phyloP scores from a whole-genome alignment of 1,140 invertebrate species.

The Octopus bimaculoides region DNA sequence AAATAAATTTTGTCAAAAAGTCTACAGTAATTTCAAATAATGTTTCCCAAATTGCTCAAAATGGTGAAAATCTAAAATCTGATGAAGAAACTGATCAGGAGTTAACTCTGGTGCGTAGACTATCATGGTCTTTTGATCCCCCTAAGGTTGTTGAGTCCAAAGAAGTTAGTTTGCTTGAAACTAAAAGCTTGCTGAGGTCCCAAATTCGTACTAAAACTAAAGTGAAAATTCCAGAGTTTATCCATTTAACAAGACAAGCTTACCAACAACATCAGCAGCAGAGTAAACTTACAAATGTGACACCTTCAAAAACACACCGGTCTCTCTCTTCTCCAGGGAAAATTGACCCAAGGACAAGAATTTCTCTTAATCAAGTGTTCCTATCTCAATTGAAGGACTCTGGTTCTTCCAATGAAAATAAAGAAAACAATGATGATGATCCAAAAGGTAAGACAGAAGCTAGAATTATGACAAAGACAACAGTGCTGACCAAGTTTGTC shows the following conservation, averaged over 20 bases:
- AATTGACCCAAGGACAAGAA: constrained; percentile 52
- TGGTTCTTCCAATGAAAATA: constrained; percentile 19
- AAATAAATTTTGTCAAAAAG: background rate
- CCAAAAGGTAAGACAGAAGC: constrained; percentile 37
- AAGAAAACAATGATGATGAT: constrained; percentile 33
- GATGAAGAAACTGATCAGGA: constrained; percentile 5
- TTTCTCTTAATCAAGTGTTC: constrained; percentile 42
- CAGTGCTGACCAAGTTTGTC: constrained; percentile 41
- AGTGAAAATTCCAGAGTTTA: constrained; percentile 52
- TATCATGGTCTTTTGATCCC: constrained; percentile 57
- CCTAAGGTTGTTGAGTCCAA: constrained; percentile 43
- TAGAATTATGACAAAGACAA: constrained; percentile 28
- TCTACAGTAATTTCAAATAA: background rate
- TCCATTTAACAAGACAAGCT: constrained; percentile 51
- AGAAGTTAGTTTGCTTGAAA: constrained; percentile 50
- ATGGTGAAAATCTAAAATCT: constrained; percentile 19
- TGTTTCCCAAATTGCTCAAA: constrained; percentile 14
- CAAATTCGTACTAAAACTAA: constrained; percentile 49
- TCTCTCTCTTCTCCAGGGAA: constrained; percentile 53
- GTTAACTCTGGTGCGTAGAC: constrained; percentile 31
- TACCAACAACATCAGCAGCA: constrained; percentile 46
- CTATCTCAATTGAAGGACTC: constrained; percentile 33
- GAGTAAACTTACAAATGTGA: constrained; percentile 10
- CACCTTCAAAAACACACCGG: constrained; percentile 18
- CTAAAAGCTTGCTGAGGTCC: constrained; percentile 51